phyloP scores from a whole-genome alignment of 1,140 invertebrate species.

The Belonocnema kinseyi region DNA sequence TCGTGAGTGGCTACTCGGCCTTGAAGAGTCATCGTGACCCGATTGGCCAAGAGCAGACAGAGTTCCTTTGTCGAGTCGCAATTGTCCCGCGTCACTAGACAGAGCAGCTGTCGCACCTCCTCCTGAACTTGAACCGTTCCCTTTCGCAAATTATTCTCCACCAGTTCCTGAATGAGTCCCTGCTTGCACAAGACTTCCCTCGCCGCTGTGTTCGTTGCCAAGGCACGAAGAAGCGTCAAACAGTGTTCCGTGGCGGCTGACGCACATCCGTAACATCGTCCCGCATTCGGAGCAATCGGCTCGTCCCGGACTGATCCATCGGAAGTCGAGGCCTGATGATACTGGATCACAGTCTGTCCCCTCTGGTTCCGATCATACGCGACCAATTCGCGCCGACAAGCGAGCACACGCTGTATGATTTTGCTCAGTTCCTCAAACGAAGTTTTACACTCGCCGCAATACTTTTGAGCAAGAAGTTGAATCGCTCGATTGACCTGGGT shows the following conservation, averaged over 20 bases:
- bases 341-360: slow-evolving; percentile 61
- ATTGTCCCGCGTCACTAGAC: slow-evolving; percentile 94
- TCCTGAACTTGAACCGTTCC: slow-evolving; percentile 85
- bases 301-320: slow-evolving; percentile 46
- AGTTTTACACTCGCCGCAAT: slow-evolving; percentile 95
- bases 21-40: slow-evolving; percentile 86
- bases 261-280: slow-evolving; percentile 90
- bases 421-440: slow-evolving; percentile 97
- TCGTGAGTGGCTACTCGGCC: slow-evolving; percentile 83
- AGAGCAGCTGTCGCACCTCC: slow-evolving; percentile 91
- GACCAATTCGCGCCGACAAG: slow-evolving; percentile 92
- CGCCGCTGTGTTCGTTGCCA: slow-evolving; percentile 89
- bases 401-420: slow-evolving; percentile 94
- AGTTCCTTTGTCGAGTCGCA: slow-evolving; percentile 90
- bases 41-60: slow-evolving; percentile 87
- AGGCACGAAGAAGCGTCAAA: slow-evolving; percentile 92
- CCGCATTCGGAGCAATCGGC: slow-evolving; percentile 52
- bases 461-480: slow-evolving; percentile 92
- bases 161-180: slow-evolving; percentile 92
- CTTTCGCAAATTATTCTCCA: slow-evolving; percentile 92
- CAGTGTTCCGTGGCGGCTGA: slow-evolving; percentile 94
- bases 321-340: slow-evolving; percentile 40
- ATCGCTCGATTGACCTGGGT: slow-evolving; percentile 90
- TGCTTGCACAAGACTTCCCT: slow-evolving; percentile 88
- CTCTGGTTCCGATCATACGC: slow-evolving; percentile 92